Conservation (phyloP, 2,888 invertebrate genomes). For the Dicycla oo region DNA sequence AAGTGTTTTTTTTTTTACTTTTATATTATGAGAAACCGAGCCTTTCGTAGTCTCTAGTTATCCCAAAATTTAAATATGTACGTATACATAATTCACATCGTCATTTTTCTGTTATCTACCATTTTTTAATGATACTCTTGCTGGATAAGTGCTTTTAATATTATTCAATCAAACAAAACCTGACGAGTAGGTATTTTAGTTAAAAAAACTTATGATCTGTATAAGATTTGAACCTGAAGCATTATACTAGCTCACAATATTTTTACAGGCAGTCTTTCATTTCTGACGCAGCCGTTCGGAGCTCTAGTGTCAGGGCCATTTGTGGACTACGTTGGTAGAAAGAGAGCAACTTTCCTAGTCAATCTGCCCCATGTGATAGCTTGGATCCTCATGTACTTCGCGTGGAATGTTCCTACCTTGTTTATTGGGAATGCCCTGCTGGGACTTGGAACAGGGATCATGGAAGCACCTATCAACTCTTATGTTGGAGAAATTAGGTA, state of each 20-base stretch:
- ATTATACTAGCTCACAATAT: not conserved
- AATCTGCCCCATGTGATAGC: conserved; percentile 89
- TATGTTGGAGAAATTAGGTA: conserved; percentile 91
- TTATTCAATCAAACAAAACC: not conserved
- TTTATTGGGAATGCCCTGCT: conserved; percentile 87
- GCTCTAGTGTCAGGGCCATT: conserved; percentile 89
- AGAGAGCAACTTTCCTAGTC: conserved; percentile 88
- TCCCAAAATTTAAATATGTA: not conserved
- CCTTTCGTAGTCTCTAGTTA: not conserved
- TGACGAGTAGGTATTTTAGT: not conserved
- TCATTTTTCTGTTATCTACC: not conserved
- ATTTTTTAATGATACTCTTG: not conserved
- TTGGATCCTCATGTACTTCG: conserved; percentile 89
- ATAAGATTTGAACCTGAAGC: not conserved
- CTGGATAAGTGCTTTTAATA: not conserved
- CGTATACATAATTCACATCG: too few species aligned
- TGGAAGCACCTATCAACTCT: conserved; percentile 91
- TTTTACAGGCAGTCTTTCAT: conserved; percentile 88
- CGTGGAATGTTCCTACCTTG: conserved; percentile 83
- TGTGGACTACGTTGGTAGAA: conserved; percentile 90
- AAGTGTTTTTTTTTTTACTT: not conserved
- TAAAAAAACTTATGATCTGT: not conserved
- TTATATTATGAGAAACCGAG: not conserved
- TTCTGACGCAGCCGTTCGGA: conserved; percentile 90
- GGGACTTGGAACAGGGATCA: conserved; percentile 90